A percentile compares a stretch with the other conserved stretches of the same genome.
These are phyloP conservation scores for Chydorus sphaericus DNA, from an alignment of 2,888 invertebrate species.

Conservation along the genomic window DNA sequence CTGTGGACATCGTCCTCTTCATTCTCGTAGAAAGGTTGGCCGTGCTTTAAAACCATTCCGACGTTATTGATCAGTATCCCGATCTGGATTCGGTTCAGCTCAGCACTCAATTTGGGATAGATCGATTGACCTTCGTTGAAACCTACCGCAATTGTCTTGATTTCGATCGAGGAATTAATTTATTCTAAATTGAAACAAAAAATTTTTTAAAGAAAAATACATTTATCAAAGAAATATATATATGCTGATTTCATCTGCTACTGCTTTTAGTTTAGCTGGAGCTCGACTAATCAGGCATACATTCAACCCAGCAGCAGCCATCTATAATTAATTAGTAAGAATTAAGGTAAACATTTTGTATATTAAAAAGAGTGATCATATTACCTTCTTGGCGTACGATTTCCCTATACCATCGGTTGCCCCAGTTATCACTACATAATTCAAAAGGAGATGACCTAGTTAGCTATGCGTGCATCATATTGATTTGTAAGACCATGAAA, in stretches of 20 bases:
- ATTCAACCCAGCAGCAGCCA: background rate
- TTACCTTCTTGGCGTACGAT: background rate
- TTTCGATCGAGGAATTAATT: constrained; percentile 41
- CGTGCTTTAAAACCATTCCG: constrained; percentile 68
- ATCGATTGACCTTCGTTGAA: constrained; percentile 51
- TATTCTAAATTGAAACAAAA: too few species aligned
- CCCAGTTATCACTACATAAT: background rate
- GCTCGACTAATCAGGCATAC: background rate
- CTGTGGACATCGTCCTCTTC: too few species aligned
- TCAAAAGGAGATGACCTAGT: too few species aligned
- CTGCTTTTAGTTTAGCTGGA: background rate
- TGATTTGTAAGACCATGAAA: too few species aligned
- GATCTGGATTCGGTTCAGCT: constrained; percentile 57
- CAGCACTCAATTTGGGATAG: constrained; percentile 52
- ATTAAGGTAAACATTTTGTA: background rate
- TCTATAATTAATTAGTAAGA: background rate
- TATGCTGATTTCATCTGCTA: background rate
- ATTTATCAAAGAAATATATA: too few species aligned
- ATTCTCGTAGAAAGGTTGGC: constrained; percentile 41
- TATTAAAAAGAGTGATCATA: too few species aligned
- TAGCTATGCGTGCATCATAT: too few species aligned
- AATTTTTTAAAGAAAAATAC: too few species aligned
- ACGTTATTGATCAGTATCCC: constrained; percentile 85
- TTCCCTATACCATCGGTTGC: background rate
- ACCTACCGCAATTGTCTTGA: constrained; percentile 64